These are phyloP conservation scores for Adelognathus sp. DNA, from an alignment of 2,888 invertebrate species.

Conservation along the genomic window DNA sequence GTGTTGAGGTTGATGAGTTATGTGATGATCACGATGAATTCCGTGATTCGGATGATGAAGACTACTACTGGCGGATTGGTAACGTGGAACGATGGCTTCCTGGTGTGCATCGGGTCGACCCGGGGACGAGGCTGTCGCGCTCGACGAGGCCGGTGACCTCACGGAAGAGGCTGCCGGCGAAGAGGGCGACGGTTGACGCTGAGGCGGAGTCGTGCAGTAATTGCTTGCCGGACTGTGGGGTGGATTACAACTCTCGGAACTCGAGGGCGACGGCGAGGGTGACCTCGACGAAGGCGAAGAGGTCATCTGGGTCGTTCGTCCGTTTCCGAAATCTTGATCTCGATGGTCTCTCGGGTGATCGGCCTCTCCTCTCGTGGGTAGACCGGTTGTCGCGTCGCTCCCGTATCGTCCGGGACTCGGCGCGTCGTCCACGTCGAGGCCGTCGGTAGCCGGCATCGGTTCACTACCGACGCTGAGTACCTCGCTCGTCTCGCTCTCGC, in stretches of 20 bases:
- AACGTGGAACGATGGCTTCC: constrained; percentile 72
- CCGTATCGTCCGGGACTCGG: constrained; percentile 67
- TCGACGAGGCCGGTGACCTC: constrained; percentile 77
- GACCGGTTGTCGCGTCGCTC: constrained; percentile 67
- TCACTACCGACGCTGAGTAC: constrained; percentile 92
- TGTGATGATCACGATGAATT: constrained; percentile 49
- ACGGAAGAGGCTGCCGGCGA: constrained; percentile 77
- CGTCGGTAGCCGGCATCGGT: constrained; percentile 78
- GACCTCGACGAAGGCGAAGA: constrained; percentile 67
- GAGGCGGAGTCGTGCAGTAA: constrained; percentile 66
- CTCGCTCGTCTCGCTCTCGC: constrained; percentile 85
- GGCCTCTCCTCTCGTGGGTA: constrained; percentile 70
- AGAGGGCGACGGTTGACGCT: constrained; percentile 74
- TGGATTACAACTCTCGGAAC: constrained; percentile 74
- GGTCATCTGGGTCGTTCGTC: constrained; percentile 8
- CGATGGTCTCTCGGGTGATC: constrained; percentile 40
- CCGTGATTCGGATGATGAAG: constrained; percentile 23
- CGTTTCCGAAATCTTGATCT: constrained; percentile 26
- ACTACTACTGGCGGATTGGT: constrained; percentile 62
- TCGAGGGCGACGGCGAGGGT: constrained; percentile 75
- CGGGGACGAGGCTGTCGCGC: constrained; percentile 77
- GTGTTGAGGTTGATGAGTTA: constrained; percentile 66
- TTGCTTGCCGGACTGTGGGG: constrained; percentile 68
- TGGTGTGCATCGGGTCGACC: constrained; percentile 73
- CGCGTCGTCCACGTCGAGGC: constrained; percentile 58